Evolutionary conservation across 2,113 vertebrate species (phyloP), one percentile per base, ranked within the genome.

Genomic region (Macquaria ambigua): DNA sequence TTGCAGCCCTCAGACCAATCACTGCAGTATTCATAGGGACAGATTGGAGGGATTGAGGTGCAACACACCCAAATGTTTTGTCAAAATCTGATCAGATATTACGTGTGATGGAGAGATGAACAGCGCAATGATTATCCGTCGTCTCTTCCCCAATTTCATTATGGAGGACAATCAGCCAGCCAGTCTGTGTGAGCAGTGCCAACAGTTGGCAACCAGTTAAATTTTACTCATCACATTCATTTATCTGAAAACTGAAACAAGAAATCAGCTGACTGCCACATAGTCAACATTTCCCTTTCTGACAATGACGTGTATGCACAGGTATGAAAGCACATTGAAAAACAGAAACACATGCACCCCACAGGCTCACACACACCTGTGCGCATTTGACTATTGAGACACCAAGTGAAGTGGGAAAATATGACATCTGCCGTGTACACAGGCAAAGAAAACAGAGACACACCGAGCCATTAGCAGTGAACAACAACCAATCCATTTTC

Each of bases 401-500:
- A 77, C 64, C 61, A 31, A 31, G 28, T 31, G 28, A 71, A 83
- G 79, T 78, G 63, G 68, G 74, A 79, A 43, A 80, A 82, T 81
- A 62, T 69, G 84, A 79, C 90, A 91, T 87, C 76, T 88, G 84
- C 71, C 15, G n/a, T 81, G 56, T 82, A 67, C 74, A 79, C 25
- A 48, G 68, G 78, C 73, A 64, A 56, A 86, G 67, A 87, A 91
- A 88, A 90, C 81, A 89, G 72, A 83, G 70, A 82, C 52, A 72
- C 82, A 77, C 70, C 20, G 9, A 78, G 79, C 61, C 83, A 90
- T 90, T 91, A 89, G 84, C 78, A 55, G 67, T 39, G 25, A 89
- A 87, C 64, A 86, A 79, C 87, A 92, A 67, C 83, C 74, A 84
- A 88, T 90, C 85, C 48, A 82, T 90, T 90, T 56, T 81, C 73